Evolutionary conservation across 2,113 vertebrate species (phyloP), one percentile per base, ranked within the genome.

Genomic region (Ceyx melanurus): DNA sequence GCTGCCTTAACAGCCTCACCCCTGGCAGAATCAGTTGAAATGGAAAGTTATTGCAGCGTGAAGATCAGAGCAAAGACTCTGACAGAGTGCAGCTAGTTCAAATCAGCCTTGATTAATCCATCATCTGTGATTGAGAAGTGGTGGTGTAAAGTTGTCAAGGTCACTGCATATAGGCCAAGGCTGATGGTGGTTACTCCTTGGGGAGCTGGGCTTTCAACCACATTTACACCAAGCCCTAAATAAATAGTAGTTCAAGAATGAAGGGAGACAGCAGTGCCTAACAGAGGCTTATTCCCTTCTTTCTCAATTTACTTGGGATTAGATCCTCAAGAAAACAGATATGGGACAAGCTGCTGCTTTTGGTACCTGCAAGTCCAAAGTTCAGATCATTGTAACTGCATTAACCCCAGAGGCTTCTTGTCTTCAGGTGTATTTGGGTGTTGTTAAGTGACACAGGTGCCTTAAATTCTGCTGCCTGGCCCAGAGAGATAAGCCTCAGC

Each of bases 31-130:
- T 81, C 92, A 91, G 96, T 96, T 97, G 96, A 98, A 97, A 97
- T 84, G 37, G 97, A 95, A 97, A 97, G 96, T 96, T 97, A 93
- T 76, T 96, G 95, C 57, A 92, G 94, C 67, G 53, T 97, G 97
- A 98, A 98, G 97, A 98, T 98, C 93, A 97, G 92, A 97, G 94
- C 72, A 97, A 96, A 97, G 96, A 97, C 94, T 96, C 78, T 94
- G 97, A 96, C 35, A 28, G 60, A 79, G 89, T 95, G 94, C 93
- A 97, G 93, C 87, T 89, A 95, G 94, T 95, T 97, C 92, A 97
- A 97, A 96, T 95, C 96, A 97, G 76, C 95, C 94, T 98, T 97
- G 96, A 98, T 98, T 97, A 98, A 98, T 97, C 96, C 96, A 97
- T 98, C 96, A 98, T 96, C 95, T 97, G 70, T 97, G 97, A 98